Base-by-base conservation (phyloP, 2,888 invertebrate genomes). In the Lydus trimaculatus region DNA sequence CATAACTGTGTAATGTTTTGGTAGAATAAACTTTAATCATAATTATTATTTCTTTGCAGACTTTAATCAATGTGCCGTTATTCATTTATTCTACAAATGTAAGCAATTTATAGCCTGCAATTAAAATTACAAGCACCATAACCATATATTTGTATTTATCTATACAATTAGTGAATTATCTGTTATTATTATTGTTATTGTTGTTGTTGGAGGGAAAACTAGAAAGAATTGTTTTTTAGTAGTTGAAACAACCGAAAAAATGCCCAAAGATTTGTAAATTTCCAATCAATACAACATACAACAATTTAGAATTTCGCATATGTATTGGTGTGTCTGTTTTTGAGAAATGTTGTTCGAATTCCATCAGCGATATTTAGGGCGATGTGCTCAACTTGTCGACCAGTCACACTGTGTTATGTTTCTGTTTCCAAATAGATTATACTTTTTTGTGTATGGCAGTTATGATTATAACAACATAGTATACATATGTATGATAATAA, bases 281-380 rank as follows among this genome's bases (percentile, higher is more conserved):
- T 48, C 20, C 20, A 43, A 20, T 48, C 48, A 8, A 48, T 48
- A 48, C 20, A 5, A 11, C 33, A 33, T 2, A n/a, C n/a, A 28
- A 13, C 36, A 13, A 43, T 43, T 48, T 48, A 48, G 17, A 20
- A 20, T 48, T 20, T 48, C 43, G 43, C 43, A 13, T 43, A 13
- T 7, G 17, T 15, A 20, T 48, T 48, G 48, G 48, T 52, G 25
- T 25, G 25, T 52, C 52, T 52, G 52, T 52, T 52, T n/a, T 52
- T 52, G 25, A 25, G 52, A 52, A 52, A 23, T 52, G 52, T 52
- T 52, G 52, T 52, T 52, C 52, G 52, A 52, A 52, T 52, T 52
- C 52, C 52, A 52, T 52, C 52, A 52, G 52, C 52, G 52, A 52
- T 52, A 52, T 52, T 52, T 52, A 52, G 52, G 52, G 52, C 52